Evolutionary conservation across 2,888 invertebrate species (phyloP).

Genomic region (Monoplex corrugatus): DNA sequence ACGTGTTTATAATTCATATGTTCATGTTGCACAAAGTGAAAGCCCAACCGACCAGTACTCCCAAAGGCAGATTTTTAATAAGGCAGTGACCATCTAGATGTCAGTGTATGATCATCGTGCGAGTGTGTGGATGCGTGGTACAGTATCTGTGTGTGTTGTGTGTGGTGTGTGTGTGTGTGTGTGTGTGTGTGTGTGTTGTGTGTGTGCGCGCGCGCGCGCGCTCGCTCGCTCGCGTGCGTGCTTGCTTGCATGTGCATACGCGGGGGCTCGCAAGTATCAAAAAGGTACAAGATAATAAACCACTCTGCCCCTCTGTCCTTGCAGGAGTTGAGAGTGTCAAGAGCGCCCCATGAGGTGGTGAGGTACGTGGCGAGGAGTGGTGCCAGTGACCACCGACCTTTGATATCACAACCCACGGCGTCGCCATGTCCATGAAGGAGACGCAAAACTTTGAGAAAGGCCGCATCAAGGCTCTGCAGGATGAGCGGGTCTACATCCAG

Average conservation of each 20-base stretch:
- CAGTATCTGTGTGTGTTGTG: no score
- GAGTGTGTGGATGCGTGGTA: no score
- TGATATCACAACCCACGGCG: not conserved
- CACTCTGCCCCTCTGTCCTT: not conserved
- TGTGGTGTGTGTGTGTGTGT: not conserved
- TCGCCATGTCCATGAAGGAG: constrained; percentile 70
- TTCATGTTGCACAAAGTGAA: no score
- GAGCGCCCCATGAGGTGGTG: not conserved
- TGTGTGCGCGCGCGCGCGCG: no score
- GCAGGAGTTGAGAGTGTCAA: not conserved
- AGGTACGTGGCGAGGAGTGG: not conserved
- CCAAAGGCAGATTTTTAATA: no score
- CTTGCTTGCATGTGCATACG: not conserved
- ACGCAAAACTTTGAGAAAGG: constrained; percentile 92
- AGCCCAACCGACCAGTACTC: no score
- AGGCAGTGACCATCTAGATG: no score
- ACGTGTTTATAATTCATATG: no score
- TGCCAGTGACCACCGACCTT: not conserved
- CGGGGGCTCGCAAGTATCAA: not conserved
- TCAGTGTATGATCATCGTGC: no score
- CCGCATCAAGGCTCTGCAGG: constrained; percentile 96
- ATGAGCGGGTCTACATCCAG: constrained; percentile 98
- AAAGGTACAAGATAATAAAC: no score
- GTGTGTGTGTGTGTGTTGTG: not conserved
- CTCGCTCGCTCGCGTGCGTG: no score